phyloP scores from a whole-genome alignment of 2,888 invertebrate genomes.

The Idaea aversata region DNA sequence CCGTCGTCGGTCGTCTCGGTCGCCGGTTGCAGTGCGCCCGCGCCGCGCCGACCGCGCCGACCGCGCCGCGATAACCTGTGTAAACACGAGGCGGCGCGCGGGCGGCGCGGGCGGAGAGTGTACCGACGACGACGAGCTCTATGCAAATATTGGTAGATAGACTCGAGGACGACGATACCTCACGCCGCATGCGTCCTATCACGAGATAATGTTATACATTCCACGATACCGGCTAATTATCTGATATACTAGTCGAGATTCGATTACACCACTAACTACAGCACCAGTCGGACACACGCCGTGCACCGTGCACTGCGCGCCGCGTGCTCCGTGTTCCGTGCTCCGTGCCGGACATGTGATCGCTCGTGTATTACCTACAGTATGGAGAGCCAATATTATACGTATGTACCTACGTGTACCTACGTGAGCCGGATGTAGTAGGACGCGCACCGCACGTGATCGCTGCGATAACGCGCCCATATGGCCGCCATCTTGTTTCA shows the following conservation, averaged over 20 bases:
- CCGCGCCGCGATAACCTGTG: too few relatives aligned
- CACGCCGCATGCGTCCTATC: conserved; percentile 22
- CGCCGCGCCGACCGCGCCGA: too few relatives aligned
- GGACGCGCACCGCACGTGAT: conserved; percentile 30
- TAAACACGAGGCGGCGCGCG: not conserved
- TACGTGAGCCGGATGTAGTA: conserved; percentile 26
- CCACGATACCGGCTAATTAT: conserved; percentile 72
- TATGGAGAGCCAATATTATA: conserved; percentile 67
- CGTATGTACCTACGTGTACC: conserved; percentile 13
- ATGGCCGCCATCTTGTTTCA: conserved; percentile 72
- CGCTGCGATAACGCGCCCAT: conserved; percentile 58
- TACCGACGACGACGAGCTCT: not conserved
- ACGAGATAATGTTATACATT: conserved; percentile 65
- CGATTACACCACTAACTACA: conserved; percentile 46
- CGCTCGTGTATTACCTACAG: conserved; percentile 71
- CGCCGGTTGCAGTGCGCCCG: conserved; percentile 7
- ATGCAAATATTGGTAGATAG: conserved; percentile 64
- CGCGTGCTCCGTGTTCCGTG: conserved; percentile 54
- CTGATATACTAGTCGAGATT: conserved; percentile 72
- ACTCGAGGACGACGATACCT: conserved; percentile 32
- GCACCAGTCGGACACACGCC: conserved; percentile 16
- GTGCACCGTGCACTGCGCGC: conserved; percentile 51
- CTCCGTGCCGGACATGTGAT: conserved; percentile 73
- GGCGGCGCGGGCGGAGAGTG: not conserved
- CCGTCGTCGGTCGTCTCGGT: conserved; percentile 13